A percentile compares a stretch with the other conserved stretches of the same genome.
Evolutionary conservation across 2,113 vertebrate species (phyloP).

Genomic region (Protobothrops mucrosquamatus): DNA sequence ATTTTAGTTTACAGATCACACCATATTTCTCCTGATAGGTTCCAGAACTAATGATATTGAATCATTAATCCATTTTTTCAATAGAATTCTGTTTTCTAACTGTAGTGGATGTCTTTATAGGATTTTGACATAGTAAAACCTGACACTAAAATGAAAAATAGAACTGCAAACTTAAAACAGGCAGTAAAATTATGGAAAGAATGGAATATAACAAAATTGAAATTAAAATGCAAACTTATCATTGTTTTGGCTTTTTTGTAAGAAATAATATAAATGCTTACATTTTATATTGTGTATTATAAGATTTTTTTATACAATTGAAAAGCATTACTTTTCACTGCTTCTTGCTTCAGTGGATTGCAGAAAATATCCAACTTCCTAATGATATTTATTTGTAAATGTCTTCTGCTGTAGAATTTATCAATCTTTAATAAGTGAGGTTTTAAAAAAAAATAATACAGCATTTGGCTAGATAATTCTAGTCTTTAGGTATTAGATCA

Average conservation of each 20-base stretch:
- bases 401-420: background rate
- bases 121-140: background rate
- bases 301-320: background rate
- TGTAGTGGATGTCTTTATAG: background rate
- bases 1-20: background rate
- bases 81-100: conserved; percentile 3
- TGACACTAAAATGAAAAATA: background rate
- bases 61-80: background rate
- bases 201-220: conserved; percentile 10
- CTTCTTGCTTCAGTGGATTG: background rate
- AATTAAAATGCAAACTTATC: conserved; percentile 29
- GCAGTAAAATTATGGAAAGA: conserved; percentile 1
- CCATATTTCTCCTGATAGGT: background rate
- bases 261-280: conserved; percentile 20
- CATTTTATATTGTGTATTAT: background rate
- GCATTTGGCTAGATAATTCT: background rate
- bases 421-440: background rate
- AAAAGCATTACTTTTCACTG: background rate
- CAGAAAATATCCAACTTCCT: background rate
- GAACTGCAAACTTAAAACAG: background rate
- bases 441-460: background rate
- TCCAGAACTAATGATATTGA: conserved; percentile 12
- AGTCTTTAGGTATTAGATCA: background rate
- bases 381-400: conserved; percentile 1
- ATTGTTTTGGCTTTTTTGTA: conserved; percentile 2